Evolutionary conservation across 2,113 vertebrate genomes (phyloP), one percentile per base, ranked within the genome.

Genomic region (Bettongia penicillata): DNA sequence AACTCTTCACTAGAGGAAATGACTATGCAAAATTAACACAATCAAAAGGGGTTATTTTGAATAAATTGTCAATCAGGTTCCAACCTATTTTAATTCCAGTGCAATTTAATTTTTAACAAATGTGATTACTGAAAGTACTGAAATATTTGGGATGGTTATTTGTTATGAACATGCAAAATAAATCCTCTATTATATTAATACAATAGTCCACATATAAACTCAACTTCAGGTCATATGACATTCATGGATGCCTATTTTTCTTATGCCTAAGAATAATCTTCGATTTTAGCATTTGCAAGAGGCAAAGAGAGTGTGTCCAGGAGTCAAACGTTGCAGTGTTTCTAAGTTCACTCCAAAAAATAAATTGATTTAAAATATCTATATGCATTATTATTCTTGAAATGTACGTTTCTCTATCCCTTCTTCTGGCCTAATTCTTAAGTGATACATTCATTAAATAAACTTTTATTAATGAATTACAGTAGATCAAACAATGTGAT

Each of bases 21-120:
- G 48, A 91, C 51, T 26, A 89, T 3, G n/a, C 37, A 57, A 95
- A 96, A 94, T 51, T 28, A 93, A 68, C 3, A 23, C 49, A 93
- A 93, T 61, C n/a, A 93, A 94, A 95, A 96, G 23, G 43, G 43
- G 96, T 93, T 28, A 91, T 26, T 95, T 97, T 61, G 53, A 93
- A 94, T 31, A 94, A 51, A 92, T 91, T 37, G 22, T 51, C 93
- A 95, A 53, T 47, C n/a, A 92, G 5, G 68, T 90, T 84, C 2
- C 43, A 77, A n/a, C 89, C 48, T 49, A 26, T 25, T 96, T 97
- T 93, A 92, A 53, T 37, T 91, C 55, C 68, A 77, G 1, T 43
- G 7, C 43, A 77, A 77, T 77, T 92, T 25, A 90, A 19, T 93
- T 95, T 90, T 53, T 0, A 91, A 93, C 43, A 92, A 96, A 68